Percentiles rank a stretch among this genome's conserved stretches.
These are phyloP conservation scores for Drosophila falleni DNA, from an alignment of 2,888 invertebrate genomes.

Conservation along the genomic window DNA sequence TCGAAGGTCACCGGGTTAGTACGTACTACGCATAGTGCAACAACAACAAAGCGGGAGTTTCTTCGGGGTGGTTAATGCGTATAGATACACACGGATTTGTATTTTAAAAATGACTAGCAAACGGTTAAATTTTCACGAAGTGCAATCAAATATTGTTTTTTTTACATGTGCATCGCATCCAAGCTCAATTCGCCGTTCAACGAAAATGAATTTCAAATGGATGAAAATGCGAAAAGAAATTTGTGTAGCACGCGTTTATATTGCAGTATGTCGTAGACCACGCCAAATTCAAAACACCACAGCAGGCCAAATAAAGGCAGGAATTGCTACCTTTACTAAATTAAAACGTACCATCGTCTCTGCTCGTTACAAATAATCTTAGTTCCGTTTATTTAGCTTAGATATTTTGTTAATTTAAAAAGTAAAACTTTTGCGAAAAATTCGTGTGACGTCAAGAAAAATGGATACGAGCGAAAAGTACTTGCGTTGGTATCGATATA, in stretches of 20 bases:
- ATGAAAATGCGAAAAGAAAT: conserved; percentile 31
- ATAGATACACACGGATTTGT: conserved; percentile 29
- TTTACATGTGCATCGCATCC: background rate
- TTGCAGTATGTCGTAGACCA: conserved; percentile 20
- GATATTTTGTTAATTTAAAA: conserved; percentile 30
- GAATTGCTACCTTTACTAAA: background rate
- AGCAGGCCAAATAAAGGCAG: background rate
- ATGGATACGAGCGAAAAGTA: conserved; percentile 51
- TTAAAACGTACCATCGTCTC: conserved; percentile 50
- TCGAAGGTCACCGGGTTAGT: conserved; percentile 36
- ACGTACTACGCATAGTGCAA: background rate
- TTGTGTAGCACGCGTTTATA: conserved; percentile 31
- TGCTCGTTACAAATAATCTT: conserved; percentile 13
- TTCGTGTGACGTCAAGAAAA: conserved; percentile 57
- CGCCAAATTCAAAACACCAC: conserved; percentile 30
- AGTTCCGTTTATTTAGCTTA: conserved; percentile 17
- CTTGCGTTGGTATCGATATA: conserved; percentile 37
- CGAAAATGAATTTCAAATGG: conserved; percentile 10
- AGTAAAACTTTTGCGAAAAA: conserved; percentile 47
- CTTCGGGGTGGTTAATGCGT: conserved; percentile 10
- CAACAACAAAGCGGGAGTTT: background rate
- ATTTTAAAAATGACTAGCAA: background rate
- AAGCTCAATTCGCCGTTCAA: background rate
- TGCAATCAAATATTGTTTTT: background rate
- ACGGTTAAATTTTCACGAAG: conserved; percentile 3